Evolutionary conservation across 2,888 invertebrate genomes (phyloP), one percentile per base, ranked within the genome.

Genomic region (Perithous albicinctus): DNA sequence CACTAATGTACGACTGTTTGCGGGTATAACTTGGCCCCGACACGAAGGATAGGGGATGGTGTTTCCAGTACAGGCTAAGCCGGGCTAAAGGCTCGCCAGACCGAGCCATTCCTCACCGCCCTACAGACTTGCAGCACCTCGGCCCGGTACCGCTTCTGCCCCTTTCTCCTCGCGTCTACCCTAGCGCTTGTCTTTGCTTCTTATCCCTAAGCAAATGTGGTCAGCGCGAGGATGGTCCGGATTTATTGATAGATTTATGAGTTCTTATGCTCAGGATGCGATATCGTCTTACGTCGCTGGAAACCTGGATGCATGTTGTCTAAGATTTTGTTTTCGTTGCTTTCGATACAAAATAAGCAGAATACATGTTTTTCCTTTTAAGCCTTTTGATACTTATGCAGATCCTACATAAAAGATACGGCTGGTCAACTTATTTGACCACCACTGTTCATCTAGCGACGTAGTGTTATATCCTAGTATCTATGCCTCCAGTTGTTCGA

Each of bases 1-100:
- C 92, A 92, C 92, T 92, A 92, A 92, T 92, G 92, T 92, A 92
- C 92, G 92, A 92, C 92, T 92, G 92, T 92, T 92, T 92, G 92
- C 91, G 92, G 92, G 92, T 91, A 92, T 92, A 92, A 92, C 92
- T 92, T 91, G 92, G 91, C 91, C 92, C 90, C 91, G 88, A 92
- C 92, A 92, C 90, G 92, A 92, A 90, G 91, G 92, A 88, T 90
- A 88, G 90, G 90, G 89, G 90, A 89, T 88, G 89, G 89, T 89
- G 90, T 89, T 91, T 88, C 90, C 90, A 88, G 91, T 90, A 90
- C 90, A 91, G 85, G 91, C 89, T 92, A 92, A 92, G 92, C 91
- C 88, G 83, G 91, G 90, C 92, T 92, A 92, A 92, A 92, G 91
- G 91, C 91, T 91, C 87, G 89, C 91, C 88, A 90, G 91, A 92